Evolutionary conservation across 92 coral and sea anemone genomes (phyloP).

Genomic region (Paramuricea clavata): DNA sequence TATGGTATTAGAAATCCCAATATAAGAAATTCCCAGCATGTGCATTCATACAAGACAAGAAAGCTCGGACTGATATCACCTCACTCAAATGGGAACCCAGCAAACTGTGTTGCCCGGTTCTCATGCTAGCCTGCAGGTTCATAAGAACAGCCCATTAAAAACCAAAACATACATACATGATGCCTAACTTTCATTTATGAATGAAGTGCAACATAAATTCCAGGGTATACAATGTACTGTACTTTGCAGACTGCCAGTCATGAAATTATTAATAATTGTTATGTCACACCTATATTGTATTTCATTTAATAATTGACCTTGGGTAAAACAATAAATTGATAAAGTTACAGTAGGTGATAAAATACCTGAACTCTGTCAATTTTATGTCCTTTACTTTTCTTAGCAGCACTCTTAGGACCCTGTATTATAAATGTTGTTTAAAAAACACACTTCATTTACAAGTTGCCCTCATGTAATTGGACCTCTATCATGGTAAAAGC

Average conservation of each 20-base stretch:
- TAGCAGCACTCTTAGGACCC: slow-evolving; percentile 44
- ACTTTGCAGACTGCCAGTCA: background rate
- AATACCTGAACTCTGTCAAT: slow-evolving; percentile 48
- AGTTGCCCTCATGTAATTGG: background rate
- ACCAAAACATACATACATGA: too few species aligned
- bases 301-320: slow-evolving; percentile 7
- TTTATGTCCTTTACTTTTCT: slow-evolving; percentile 29
- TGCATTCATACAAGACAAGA: too few species aligned
- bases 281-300: background rate
- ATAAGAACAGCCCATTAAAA: too few species aligned
- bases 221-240: too few species aligned
- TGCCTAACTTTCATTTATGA: background rate
- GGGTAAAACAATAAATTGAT: background rate
- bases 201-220: too few species aligned
- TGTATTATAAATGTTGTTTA: background rate
- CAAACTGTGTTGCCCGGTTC: too few species aligned
- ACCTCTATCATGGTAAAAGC: background rate
- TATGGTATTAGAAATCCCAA: too few species aligned
- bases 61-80: too few species aligned
- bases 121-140: too few species aligned
- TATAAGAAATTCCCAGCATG: too few species aligned
- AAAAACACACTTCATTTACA: slow-evolving; percentile 3
- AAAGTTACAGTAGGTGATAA: background rate
- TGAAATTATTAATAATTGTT: background rate
- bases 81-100: too few species aligned